Conservation (phyloP, 2,113 vertebrate species). For the Indicator indicator region DNA sequence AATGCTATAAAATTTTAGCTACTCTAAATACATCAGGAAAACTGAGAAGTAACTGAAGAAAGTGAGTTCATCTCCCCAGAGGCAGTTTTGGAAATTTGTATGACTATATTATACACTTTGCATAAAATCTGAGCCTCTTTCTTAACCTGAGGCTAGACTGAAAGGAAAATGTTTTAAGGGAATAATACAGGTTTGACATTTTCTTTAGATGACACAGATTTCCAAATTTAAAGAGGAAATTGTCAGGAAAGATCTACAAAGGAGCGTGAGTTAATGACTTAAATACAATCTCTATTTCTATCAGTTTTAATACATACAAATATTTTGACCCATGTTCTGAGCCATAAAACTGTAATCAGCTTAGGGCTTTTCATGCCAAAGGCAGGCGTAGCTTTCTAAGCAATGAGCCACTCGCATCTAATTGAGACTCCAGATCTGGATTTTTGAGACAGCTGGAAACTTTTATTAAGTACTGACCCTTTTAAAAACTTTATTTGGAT, state of each 20-base stretch:
- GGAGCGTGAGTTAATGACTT: not conserved
- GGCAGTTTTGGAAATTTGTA: not conserved
- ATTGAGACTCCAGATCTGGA: slow-evolving; percentile 32
- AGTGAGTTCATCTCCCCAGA: not conserved
- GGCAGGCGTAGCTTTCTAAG: slow-evolving; percentile 2
- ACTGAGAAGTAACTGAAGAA: not conserved
- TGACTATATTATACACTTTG: not conserved
- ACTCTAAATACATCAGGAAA: not conserved
- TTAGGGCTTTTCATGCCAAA: slow-evolving; percentile 4
- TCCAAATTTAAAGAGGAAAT: not conserved
- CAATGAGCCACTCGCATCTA: slow-evolving; percentile 14
- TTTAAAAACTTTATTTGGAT: slow-evolving; percentile 51
- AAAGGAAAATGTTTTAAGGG: slow-evolving; percentile 16
- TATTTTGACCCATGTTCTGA: not conserved
- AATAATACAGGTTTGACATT: not conserved
- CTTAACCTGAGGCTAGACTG: not conserved
- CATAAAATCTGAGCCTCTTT: not conserved
- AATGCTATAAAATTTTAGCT: not conserved
- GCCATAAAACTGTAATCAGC: slow-evolving; percentile 11
- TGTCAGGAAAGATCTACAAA: slow-evolving; percentile 40
- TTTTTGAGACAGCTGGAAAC: slow-evolving; percentile 61
- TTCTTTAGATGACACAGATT: not conserved
- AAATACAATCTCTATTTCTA: not conserved
- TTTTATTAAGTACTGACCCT: slow-evolving; percentile 66
- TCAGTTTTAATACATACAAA: not conserved